Conservation (phyloP, 2,888 invertebrate genomes). For the Chromoteleia sp. region DNA sequence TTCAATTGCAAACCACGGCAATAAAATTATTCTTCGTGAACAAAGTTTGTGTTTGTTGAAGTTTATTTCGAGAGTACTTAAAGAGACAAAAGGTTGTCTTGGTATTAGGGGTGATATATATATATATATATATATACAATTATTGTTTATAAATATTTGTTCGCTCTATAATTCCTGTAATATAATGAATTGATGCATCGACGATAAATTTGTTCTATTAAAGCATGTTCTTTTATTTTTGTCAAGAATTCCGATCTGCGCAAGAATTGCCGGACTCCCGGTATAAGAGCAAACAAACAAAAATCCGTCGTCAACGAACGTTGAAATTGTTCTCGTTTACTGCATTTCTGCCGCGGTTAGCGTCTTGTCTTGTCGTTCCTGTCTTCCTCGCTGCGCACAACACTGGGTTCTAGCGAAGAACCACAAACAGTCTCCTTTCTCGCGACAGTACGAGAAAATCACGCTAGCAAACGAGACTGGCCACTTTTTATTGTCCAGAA, state of each 20-base stretch:
- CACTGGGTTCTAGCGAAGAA: slow-evolving; percentile 41
- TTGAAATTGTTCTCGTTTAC: slow-evolving; percentile 64
- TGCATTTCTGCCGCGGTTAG: slow-evolving; percentile 57
- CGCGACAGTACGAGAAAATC: slow-evolving; percentile 65
- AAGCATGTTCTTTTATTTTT: not conserved
- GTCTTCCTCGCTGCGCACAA: slow-evolving; percentile 32
- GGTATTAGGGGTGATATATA: too few relatives aligned
- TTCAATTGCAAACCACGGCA: not conserved
- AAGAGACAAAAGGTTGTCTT: too few relatives aligned
- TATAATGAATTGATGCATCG: too few relatives aligned
- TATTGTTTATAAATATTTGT: too few relatives aligned
- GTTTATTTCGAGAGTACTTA: slow-evolving; percentile 12
- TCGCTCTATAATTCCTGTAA: too few relatives aligned
- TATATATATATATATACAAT: too few relatives aligned
- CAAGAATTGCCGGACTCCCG: slow-evolving; percentile 8
- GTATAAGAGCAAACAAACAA: slow-evolving; percentile 29
- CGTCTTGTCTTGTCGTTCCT: slow-evolving; percentile 52
- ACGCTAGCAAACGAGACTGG: slow-evolving; percentile 60
- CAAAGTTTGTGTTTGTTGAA: slow-evolving; percentile 2
- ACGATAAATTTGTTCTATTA: not conserved
- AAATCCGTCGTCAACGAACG: slow-evolving; percentile 51
- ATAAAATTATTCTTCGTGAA: not conserved
- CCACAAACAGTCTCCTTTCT: slow-evolving; percentile 59
- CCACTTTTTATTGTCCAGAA: slow-evolving; percentile 63
- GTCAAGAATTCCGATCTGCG: not conserved